Conservation (phyloP, 2,113 vertebrate species). For the Podocnemis expansa region DNA sequence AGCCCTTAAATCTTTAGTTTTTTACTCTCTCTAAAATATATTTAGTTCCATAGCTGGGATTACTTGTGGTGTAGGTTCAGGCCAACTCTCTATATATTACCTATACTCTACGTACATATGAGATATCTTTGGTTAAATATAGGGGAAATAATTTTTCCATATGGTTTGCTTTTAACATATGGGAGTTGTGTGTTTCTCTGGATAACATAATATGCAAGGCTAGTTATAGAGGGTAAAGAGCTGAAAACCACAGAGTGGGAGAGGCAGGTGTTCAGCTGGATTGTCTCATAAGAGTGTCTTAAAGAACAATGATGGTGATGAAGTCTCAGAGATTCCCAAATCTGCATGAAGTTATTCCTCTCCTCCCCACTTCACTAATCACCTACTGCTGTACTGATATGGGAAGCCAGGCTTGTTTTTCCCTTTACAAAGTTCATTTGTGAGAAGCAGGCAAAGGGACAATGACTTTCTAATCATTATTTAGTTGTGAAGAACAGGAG, state of each 20-base stretch:
- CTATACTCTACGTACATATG: conserved; percentile 55
- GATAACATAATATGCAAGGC: conserved; percentile 50
- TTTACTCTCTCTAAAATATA: conserved; percentile 27
- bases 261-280: conserved; percentile 61
- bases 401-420: not conserved
- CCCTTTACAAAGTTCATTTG: not conserved
- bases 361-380: conserved; percentile 39
- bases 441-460: conserved; percentile 14
- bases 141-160: conserved; percentile 64
- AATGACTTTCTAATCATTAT: conserved; percentile 26
- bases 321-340: conserved; percentile 49
- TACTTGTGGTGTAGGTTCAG: conserved; percentile 40
- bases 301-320: conserved; percentile 47
- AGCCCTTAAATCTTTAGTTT: not conserved
- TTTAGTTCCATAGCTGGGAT: conserved; percentile 45
- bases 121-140: conserved; percentile 62
- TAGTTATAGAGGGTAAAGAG: conserved; percentile 61
- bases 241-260: conserved; percentile 52
- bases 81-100: conserved; percentile 44
- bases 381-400: conserved; percentile 4
- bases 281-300: conserved; percentile 44
- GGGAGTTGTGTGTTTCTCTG: conserved; percentile 57
- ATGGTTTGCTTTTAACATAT: conserved; percentile 60
- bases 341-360: conserved; percentile 46
- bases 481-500: not conserved